Conservation (phyloP, 1,140 invertebrate species). For the Neodiprion fabricii region DNA sequence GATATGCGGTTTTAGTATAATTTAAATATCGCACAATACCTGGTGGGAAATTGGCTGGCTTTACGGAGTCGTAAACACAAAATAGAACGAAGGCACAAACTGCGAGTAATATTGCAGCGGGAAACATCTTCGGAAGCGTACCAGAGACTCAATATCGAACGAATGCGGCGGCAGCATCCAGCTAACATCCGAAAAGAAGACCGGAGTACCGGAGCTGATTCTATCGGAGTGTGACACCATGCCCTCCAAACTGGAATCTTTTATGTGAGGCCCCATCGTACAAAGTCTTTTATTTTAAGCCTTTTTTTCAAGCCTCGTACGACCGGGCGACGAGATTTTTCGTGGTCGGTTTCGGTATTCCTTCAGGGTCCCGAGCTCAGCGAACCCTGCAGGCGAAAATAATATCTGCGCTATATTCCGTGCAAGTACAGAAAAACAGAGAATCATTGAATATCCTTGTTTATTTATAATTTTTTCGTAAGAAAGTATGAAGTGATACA, state of each 20-base stretch:
- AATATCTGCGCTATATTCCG: too few species aligned
- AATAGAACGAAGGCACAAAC: conserved; percentile 27
- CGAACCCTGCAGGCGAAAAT: too few species aligned
- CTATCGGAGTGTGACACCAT: background rate
- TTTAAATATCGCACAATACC: conserved; percentile 31
- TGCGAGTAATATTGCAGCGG: conserved; percentile 26
- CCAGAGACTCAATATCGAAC: background rate
- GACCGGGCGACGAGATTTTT: background rate
- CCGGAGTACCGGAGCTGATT: background rate
- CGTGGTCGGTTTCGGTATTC: background rate
- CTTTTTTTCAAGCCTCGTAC: background rate
- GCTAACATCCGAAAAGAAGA: background rate
- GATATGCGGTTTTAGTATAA: too few species aligned
- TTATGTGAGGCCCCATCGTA: conserved; percentile 4
- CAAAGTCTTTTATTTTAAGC: conserved; percentile 1
- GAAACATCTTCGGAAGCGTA: conserved; percentile 31
- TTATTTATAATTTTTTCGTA: too few species aligned
- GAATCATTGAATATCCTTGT: too few species aligned
- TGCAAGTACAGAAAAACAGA: too few species aligned
- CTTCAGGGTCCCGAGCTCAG: background rate
- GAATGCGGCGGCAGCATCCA: background rate
- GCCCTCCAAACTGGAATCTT: conserved; percentile 6
- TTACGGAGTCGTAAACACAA: conserved; percentile 40
- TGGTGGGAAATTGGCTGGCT: conserved; percentile 51
- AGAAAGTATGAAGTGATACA: too few species aligned